A percentile compares a stretch with the other conserved stretches of the same genome.
phyloP scores from a whole-genome alignment of 2,888 invertebrate genomes.

The Oeneis ivallda region DNA sequence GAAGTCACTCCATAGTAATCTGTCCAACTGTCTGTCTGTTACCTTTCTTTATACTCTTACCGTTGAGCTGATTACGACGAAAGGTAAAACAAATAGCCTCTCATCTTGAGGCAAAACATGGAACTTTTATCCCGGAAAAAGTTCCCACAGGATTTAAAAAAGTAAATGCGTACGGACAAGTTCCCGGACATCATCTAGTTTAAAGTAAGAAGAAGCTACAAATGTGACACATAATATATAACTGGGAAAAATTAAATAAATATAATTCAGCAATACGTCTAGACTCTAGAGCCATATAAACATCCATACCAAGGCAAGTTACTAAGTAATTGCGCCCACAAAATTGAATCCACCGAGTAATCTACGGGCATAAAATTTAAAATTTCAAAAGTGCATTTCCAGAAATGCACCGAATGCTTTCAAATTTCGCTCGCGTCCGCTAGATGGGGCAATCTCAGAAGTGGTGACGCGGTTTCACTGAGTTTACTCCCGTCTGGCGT shows the following conservation, averaged over 20 bases:
- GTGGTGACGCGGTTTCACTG: constrained; percentile 55
- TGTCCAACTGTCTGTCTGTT: too few relatives aligned
- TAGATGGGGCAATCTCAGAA: constrained; percentile 64
- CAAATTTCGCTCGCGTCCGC: constrained; percentile 54
- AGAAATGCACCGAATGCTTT: constrained; percentile 39
- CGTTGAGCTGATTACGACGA: too few relatives aligned
- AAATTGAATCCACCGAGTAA: constrained; percentile 37
- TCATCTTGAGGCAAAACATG: too few relatives aligned
- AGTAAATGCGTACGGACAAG: too few relatives aligned
- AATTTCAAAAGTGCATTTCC: constrained; percentile 43
- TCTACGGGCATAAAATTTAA: constrained; percentile 40
- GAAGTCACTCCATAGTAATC: too few relatives aligned
- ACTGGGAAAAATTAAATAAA: background rate
- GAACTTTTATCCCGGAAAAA: too few relatives aligned
- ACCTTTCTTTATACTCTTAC: too few relatives aligned
- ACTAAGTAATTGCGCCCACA: constrained; percentile 28
- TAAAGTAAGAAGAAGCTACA: too few relatives aligned
- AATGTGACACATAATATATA: background rate
- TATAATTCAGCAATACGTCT: background rate
- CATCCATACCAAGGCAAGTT: background rate
- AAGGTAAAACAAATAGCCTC: too few relatives aligned
- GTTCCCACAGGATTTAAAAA: too few relatives aligned
- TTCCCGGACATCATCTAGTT: too few relatives aligned
- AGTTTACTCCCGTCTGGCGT: constrained; percentile 52
- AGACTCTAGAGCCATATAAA: background rate